These are phyloP conservation scores for Drosophila orosa DNA, from an alignment of 1,140 invertebrate genomes.

Conservation along the genomic window DNA sequence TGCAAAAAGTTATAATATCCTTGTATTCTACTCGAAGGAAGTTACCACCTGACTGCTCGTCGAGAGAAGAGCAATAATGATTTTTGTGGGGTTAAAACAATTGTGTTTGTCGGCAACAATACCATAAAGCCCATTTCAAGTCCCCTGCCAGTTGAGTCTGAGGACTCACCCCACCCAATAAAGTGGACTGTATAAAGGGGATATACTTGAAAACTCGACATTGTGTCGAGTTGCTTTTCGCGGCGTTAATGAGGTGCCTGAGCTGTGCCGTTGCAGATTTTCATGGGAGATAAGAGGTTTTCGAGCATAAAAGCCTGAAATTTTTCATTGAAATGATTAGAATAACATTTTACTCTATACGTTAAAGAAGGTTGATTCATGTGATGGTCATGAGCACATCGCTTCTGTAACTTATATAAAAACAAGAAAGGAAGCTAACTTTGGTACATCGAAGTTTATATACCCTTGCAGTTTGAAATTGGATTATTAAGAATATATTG, in stretches of 20 bases:
- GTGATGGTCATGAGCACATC: background rate
- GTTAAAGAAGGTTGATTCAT: background rate
- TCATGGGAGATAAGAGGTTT: constrained; percentile 8
- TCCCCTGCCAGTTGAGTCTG: background rate
- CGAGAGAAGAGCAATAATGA: constrained; percentile 10
- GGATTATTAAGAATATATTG: no score
- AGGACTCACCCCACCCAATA: constrained; percentile 4
- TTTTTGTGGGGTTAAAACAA: constrained; percentile 6
- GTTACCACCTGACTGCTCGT: constrained; percentile 1
- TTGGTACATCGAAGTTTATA: no score
- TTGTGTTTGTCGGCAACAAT: constrained; percentile 36
- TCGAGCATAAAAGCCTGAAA: background rate
- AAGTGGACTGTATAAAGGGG: constrained; percentile 30
- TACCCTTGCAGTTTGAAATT: no score
- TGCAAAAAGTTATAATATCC: background rate
- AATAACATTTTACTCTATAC: background rate
- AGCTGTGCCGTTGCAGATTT: constrained; percentile 5
- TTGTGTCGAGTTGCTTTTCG: constrained; percentile 68
- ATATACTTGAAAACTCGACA: constrained; percentile 66
- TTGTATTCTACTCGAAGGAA: background rate
- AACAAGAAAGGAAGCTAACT: no score
- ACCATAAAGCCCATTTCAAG: constrained; percentile 30
- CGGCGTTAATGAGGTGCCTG: constrained; percentile 69
- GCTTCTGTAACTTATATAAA: background rate
- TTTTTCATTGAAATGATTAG: constrained; percentile 10